A percentile compares a stretch with the other conserved stretches of the same genome.
Evolutionary conservation across 2,888 invertebrate genomes (phyloP).

Genomic region (Dione juno): DNA sequence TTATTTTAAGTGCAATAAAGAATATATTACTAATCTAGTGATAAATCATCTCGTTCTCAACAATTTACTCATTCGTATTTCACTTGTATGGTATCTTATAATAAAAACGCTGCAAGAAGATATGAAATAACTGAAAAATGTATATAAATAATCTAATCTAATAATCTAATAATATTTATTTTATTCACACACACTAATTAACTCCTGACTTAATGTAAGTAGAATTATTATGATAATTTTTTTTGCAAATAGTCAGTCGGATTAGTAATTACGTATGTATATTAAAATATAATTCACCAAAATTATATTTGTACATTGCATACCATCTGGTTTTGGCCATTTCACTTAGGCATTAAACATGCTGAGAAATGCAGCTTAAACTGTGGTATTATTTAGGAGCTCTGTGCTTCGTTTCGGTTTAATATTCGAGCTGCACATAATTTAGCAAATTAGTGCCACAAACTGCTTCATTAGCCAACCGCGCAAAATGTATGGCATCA

Average conservation of each 20-base stretch:
- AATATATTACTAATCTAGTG: too few species aligned
- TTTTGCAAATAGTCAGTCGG: not conserved
- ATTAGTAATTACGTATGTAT: not conserved
- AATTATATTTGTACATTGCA: constrained; percentile 1
- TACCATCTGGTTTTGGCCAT: not conserved
- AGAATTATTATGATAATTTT: too few species aligned
- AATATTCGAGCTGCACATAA: constrained; percentile 53
- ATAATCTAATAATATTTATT: too few species aligned
- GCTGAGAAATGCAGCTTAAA: constrained; percentile 30
- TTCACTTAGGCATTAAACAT: constrained; percentile 2
- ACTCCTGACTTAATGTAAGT: too few species aligned
- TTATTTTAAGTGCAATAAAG: too few species aligned
- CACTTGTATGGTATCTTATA: too few species aligned
- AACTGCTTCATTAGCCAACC: constrained; percentile 54
- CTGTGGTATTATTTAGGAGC: constrained; percentile 10
- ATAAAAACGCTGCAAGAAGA: too few species aligned
- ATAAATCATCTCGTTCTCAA: too few species aligned
- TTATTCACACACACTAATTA: too few species aligned
- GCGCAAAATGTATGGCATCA: constrained; percentile 53
- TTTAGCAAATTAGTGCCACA: constrained; percentile 57
- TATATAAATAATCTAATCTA: too few species aligned
- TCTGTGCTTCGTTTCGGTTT: constrained; percentile 49
- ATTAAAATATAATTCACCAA: not conserved
- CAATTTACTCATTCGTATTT: too few species aligned
- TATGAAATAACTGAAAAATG: too few species aligned